Base-by-base conservation (phyloP, 2,113 vertebrate genomes). In the Microtus oregoni region DNA sequence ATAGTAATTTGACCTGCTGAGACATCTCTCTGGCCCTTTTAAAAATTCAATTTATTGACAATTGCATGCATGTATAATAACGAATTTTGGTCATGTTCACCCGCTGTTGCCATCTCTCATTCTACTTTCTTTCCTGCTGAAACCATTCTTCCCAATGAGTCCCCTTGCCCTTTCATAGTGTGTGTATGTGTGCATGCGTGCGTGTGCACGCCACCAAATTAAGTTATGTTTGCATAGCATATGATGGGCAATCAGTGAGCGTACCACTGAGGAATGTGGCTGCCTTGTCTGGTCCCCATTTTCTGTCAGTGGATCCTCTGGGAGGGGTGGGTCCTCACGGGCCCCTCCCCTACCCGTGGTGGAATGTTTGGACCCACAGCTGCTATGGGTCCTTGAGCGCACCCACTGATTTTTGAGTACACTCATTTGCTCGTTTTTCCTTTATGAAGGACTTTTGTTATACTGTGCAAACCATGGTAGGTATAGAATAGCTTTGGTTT, bases 401-500 rank as follows among this genome's bases (percentile, higher is more conserved):
- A 61, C 1, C 22, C 52, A 10, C 7, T 24, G 61, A 63, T 26
- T 65, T 85, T 41, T 85, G 38, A 65, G 14, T 85, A 63, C 17
- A 30, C 26, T 38, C 20, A 52, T 38, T 50, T 30, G 17, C 58
- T 88, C 26, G 90, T 24, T 38, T 73, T 79, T 81, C 58, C 41
- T 11, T 90, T 70, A 2, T 58, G 94, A 68, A 65, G 86, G 41
- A 32, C 85, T 83, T 92, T 83, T 75, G 65, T 90, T 88, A 72
- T 35, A 91, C 65, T 55, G 0, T 86, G 12, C 85, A 32, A 22
- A 90, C 22, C 92, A 35, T 61, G 81, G 82, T 86, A 65, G 22
- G 47, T 72, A 28, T 22, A 8, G n/a, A 41, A 70, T 91, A 89
- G 91, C 67, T 86, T 91, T 92, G 73, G 41, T 78, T 94, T 94